Conservation (phyloP, 1,140 invertebrate species). For the Nephila pilipes region DNA sequence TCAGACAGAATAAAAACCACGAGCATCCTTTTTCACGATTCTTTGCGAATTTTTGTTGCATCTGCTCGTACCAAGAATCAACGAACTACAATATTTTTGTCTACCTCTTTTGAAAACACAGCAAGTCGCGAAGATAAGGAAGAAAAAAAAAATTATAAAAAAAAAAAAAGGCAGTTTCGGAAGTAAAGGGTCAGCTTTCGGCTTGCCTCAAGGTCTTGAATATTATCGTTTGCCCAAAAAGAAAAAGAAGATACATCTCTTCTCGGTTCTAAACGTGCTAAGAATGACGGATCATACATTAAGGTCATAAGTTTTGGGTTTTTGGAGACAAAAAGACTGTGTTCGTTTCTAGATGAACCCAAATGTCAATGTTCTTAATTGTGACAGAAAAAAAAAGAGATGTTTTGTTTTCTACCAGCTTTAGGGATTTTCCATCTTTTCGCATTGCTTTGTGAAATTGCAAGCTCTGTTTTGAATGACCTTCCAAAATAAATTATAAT, state of each 20-base stretch:
- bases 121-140: neutral
- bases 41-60: neutral
- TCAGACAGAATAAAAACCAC: neutral
- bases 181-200: conserved; percentile 30
- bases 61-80: neutral
- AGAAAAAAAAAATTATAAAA: neutral
- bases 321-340: conserved; percentile 42
- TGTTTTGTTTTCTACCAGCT: conserved; percentile 5
- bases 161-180: neutral
- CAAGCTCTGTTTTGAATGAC: conserved; percentile 12
- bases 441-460: neutral
- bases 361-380: conserved; percentile 57
- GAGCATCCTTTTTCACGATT: neutral
- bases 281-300: conserved; percentile 44
- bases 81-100: neutral
- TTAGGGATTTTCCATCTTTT: neutral
- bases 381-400: neutral
- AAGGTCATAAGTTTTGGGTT: conserved; percentile 53
- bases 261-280: conserved; percentile 4
- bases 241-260: conserved; percentile 3
- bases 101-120: neutral
- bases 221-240: conserved; percentile 7
- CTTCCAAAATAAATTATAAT: neutral
- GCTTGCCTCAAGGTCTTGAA: conserved; percentile 23
- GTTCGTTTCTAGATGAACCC: neutral